Evolutionary conservation across 1,140 invertebrate genomes (phyloP).

Genomic region (Conus betulinus): DNA sequence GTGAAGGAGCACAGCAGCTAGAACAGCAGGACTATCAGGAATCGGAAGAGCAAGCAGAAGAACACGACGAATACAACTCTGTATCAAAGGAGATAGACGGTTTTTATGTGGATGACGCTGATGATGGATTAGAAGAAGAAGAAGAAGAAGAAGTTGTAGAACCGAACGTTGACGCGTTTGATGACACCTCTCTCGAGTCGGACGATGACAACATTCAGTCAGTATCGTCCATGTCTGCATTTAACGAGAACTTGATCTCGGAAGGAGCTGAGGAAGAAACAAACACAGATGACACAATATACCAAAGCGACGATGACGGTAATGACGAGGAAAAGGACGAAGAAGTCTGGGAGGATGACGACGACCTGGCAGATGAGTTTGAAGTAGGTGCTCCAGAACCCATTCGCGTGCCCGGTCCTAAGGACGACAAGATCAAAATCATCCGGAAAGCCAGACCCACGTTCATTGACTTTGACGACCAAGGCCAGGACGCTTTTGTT

Average conservation of each 20-base stretch:
- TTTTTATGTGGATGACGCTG: neutral
- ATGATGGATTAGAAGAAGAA: constrained; percentile 3
- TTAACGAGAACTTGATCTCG: too few species aligned
- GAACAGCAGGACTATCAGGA: neutral
- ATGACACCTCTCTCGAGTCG: neutral
- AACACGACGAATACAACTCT: neutral
- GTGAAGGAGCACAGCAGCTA: neutral
- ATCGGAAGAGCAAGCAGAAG: constrained; percentile 13
- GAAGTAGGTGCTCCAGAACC: neutral
- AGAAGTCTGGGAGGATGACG: neutral
- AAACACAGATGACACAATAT: too few species aligned
- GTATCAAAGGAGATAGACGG: neutral
- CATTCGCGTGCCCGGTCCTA: neutral
- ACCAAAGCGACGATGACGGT: neutral
- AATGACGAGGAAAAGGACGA: neutral
- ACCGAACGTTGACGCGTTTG: neutral
- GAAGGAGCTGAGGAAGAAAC: too few species aligned
- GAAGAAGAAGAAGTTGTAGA: constrained; percentile 2
- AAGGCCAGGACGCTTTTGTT: neutral
- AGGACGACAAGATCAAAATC: neutral
- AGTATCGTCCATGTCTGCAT: too few species aligned
- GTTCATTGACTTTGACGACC: neutral
- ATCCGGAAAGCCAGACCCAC: neutral
- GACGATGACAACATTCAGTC: neutral
- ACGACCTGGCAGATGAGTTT: neutral